Evolutionary conservation across 2,888 invertebrate genomes (phyloP), one percentile per base, ranked within the genome.

Genomic region (Anoplius nigerrimus): DNA sequence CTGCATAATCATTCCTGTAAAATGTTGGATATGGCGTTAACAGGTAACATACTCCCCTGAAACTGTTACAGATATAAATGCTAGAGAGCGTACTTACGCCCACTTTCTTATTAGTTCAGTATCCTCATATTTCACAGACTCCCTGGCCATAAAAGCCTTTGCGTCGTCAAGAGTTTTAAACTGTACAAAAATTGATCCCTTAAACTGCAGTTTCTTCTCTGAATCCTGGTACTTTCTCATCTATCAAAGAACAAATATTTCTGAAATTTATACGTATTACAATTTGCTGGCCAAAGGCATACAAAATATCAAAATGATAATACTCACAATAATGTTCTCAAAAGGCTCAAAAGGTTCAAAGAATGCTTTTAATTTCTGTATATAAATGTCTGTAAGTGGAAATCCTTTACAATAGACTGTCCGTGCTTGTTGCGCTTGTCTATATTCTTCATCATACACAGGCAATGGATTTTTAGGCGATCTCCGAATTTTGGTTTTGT

Each of bases 391-490:
- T 72, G 92, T 93, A 82, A 93, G 91, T 0, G 95, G 93, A 82
- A 97, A 97, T 4, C 96, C 96, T 91, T 98, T 98, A 57, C 94
- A 93, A 85, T 98, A 99, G 16, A 96, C 92, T 0, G 97, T 95
- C 63, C 96, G 92, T 2, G 91, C 90, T 80, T 92, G 91, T 2
- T 97, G 90, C 72, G 95, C 94, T 83, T 95, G 95, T 78, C 94
- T 93, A 27, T 95, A 92, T 72, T 96, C 95, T 75, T 96, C 95
- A 72, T 95, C 94, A 86, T 94, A 93, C 83, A 95, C 95, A 0
- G 98, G 98, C 15, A 98, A 84, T 0, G 95, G 95, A 77, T 93
- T 90, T 4, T 93, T 92, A 0, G 93, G 93, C 71, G 91, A 92
- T 53, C 98, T 91, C 16, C 97, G 91, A 52, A 97, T 91, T 88